Evolutionary conservation across 2,113 vertebrate species (phyloP).

Genomic region (Maccullochella peelii): DNA sequence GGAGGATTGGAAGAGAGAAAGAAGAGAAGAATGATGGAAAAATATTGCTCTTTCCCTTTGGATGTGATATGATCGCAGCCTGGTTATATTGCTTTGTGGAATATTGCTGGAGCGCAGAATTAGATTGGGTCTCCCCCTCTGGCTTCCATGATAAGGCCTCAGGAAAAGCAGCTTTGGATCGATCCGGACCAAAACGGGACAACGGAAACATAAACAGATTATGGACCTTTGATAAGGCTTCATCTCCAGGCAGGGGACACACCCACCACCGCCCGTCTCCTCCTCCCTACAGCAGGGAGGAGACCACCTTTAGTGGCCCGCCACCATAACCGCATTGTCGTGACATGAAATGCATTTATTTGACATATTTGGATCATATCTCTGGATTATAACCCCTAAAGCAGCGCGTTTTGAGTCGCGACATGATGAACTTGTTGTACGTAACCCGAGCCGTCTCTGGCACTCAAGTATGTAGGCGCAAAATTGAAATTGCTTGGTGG

Average conservation of each 20-base stretch:
- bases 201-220: conserved; percentile 79
- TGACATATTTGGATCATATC: neutral
- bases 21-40: conserved; percentile 72
- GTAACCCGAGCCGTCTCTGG: neutral
- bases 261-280: neutral
- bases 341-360: neutral
- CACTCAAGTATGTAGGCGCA: neutral
- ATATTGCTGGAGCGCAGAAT: conserved; percentile 80
- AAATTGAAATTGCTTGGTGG: neutral
- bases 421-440: neutral
- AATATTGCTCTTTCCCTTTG: conserved; percentile 79
- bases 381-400: too few relatives aligned
- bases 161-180: conserved; percentile 80
- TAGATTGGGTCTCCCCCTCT: conserved; percentile 76
- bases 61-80: conserved; percentile 77
- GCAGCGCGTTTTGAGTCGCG: neutral
- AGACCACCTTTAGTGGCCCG: neutral
- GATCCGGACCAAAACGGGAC: conserved; percentile 74
- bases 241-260: conserved; percentile 72
- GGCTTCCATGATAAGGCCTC: conserved; percentile 66
- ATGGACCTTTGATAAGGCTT: conserved; percentile 75
- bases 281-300: neutral
- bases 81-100: conserved; percentile 81
- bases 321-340: neutral
- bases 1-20: conserved; percentile 61